Evolutionary conservation across 2,888 invertebrate species (phyloP).

Genomic region (Rotaria macrura): DNA sequence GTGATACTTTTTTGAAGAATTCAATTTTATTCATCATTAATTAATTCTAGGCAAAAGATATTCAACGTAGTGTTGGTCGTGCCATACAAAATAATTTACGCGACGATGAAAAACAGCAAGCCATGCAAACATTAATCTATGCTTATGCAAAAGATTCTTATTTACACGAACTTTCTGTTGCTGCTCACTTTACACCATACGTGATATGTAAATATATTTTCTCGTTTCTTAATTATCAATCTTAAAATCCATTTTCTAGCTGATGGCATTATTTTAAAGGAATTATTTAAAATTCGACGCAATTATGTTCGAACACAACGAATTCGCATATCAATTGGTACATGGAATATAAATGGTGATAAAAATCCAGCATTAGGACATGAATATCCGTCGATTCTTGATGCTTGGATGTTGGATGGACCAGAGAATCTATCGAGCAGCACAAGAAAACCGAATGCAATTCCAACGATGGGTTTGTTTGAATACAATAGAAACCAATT

Average conservation of each 20-base stretch:
- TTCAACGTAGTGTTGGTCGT: constrained; percentile 86
- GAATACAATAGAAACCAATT: too few species aligned
- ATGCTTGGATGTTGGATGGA: constrained; percentile 80
- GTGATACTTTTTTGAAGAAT: too few species aligned
- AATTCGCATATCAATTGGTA: constrained; percentile 76
- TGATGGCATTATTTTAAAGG: constrained; percentile 39
- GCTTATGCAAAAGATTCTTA: constrained; percentile 20
- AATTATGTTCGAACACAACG: constrained; percentile 40
- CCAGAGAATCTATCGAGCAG: constrained; percentile 50
- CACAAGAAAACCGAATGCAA: background rate
- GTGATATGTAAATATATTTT: background rate
- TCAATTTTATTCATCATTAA: background rate
- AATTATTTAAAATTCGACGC: constrained; percentile 40
- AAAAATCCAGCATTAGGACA: constrained; percentile 58
- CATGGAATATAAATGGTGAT: constrained; percentile 98
- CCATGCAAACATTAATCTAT: constrained; percentile 25
- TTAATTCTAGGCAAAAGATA: constrained; percentile 73
- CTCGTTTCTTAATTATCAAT: background rate
- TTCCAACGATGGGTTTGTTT: background rate
- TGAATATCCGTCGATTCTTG: constrained; percentile 49
- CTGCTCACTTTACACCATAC: background rate
- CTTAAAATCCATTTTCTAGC: constrained; percentile 35
- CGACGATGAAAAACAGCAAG: constrained; percentile 75
- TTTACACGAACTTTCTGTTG: constrained; percentile 7
- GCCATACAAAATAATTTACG: constrained; percentile 96